Conservation (phyloP, 2,888 invertebrate genomes). For the Spisula subtruncata region DNA sequence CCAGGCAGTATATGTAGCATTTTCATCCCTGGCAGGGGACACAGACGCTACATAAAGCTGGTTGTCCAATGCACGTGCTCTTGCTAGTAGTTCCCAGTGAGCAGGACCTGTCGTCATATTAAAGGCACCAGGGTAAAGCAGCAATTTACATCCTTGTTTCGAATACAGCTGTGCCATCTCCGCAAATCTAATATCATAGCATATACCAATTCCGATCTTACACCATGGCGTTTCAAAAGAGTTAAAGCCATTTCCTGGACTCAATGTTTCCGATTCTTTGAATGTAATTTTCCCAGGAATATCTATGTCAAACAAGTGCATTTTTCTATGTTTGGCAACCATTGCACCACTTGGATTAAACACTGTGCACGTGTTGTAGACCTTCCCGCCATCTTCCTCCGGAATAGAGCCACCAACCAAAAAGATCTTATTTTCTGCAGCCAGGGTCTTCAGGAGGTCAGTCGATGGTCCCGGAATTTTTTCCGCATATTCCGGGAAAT, state of each 20-base stretch:
- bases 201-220: conserved; percentile 96
- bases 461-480: conserved; percentile 94
- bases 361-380: conserved; percentile 95
- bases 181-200: conserved; percentile 97
- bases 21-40: conserved; percentile 93
- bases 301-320: conserved; percentile 98
- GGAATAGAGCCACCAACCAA: conserved; percentile 97
- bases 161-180: conserved; percentile 91
- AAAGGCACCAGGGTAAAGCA: conserved; percentile 98
- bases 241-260: conserved; percentile 92
- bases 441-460: conserved; percentile 91
- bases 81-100: conserved; percentile 96
- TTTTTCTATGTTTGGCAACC: conserved; percentile 95
- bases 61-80: conserved; percentile 95
- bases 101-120: conserved; percentile 98
- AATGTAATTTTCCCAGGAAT: conserved; percentile 97
- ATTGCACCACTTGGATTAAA: conserved; percentile 94
- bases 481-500: conserved; percentile 96
- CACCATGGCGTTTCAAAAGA: conserved; percentile 91
- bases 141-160: conserved; percentile 91
- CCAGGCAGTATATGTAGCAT: conserved; percentile 94
- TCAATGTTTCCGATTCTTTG: conserved; percentile 95
- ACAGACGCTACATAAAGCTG: conserved; percentile 95
- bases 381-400: conserved; percentile 91
- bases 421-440: conserved; percentile 92